Evolutionary conservation across 2,888 invertebrate genomes (phyloP).

Genomic region (Antheraea yamamai): DNA sequence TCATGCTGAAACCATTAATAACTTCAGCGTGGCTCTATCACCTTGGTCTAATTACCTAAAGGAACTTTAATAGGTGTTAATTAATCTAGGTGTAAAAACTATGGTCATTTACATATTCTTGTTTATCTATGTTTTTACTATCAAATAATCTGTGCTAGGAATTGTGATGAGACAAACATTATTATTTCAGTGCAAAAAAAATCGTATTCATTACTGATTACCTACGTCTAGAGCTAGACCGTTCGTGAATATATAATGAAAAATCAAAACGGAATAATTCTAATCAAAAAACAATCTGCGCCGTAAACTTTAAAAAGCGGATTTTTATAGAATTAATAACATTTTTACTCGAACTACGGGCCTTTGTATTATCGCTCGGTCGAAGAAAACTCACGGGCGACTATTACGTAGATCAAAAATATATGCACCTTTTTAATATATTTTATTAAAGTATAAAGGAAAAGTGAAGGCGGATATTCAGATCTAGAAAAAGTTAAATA

Average conservation of each 20-base stretch:
- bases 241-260: background rate
- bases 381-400: conserved; percentile 23
- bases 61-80: too few relatives aligned
- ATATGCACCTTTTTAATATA: too few relatives aligned
- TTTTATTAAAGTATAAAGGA: too few relatives aligned
- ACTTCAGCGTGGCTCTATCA: too few relatives aligned
- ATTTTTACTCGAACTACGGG: conserved; percentile 39
- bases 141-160: background rate
- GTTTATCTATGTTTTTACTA: too few relatives aligned
- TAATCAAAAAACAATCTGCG: conserved; percentile 39
- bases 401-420: conserved; percentile 20
- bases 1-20: too few relatives aligned
- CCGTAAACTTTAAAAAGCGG: conserved; percentile 25
- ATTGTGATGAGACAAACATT: background rate
- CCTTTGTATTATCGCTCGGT: conserved; percentile 26
- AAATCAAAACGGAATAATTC: conserved; percentile 17
- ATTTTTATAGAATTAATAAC: conserved; percentile 43
- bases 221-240: background rate
- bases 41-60: too few relatives aligned
- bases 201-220: background rate
- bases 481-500: background rate
- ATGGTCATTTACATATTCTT: too few relatives aligned
- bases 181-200: background rate
- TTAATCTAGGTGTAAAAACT: too few relatives aligned
- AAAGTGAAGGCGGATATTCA: background rate